Evolutionary conservation across 2,888 invertebrate species (phyloP).

Genomic region (Pammene aurita): DNA sequence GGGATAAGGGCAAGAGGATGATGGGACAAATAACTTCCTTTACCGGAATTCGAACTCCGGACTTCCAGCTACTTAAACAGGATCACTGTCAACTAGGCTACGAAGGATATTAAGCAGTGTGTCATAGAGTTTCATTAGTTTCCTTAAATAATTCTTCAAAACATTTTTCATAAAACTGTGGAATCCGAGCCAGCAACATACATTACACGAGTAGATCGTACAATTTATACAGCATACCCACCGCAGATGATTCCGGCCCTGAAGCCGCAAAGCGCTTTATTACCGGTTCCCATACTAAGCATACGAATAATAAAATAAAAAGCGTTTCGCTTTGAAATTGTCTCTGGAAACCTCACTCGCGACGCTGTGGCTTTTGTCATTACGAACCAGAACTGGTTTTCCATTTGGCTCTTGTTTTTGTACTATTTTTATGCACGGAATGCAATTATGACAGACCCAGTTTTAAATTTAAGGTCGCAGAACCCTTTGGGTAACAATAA

Average conservation of each 20-base stretch:
- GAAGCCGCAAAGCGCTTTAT: conserved; percentile 18
- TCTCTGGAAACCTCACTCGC: conserved; percentile 46
- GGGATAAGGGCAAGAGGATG: no score
- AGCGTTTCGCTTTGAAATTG: conserved; percentile 46
- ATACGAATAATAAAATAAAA: conserved; percentile 47
- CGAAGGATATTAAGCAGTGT: no score
- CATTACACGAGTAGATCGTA: no score
- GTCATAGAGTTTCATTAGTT: no score
- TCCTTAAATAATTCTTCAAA: no score
- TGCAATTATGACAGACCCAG: background rate
- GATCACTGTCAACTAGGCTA: no score
- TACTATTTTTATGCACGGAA: conserved; percentile 8
- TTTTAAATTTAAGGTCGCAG: background rate
- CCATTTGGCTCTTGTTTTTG: conserved; percentile 39
- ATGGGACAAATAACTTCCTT: no score
- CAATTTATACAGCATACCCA: background rate
- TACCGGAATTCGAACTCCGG: no score
- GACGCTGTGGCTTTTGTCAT: conserved; percentile 49
- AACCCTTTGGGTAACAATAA: background rate
- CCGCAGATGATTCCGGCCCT: conserved; percentile 17
- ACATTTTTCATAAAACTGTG: background rate
- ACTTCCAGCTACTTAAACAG: no score
- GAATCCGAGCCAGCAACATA: background rate
- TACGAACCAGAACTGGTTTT: conserved; percentile 41
- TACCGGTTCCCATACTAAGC: conserved; percentile 42